Evolutionary conservation across 1,140 invertebrate genomes (phyloP).

Genomic region (Caerostris darwini): DNA sequence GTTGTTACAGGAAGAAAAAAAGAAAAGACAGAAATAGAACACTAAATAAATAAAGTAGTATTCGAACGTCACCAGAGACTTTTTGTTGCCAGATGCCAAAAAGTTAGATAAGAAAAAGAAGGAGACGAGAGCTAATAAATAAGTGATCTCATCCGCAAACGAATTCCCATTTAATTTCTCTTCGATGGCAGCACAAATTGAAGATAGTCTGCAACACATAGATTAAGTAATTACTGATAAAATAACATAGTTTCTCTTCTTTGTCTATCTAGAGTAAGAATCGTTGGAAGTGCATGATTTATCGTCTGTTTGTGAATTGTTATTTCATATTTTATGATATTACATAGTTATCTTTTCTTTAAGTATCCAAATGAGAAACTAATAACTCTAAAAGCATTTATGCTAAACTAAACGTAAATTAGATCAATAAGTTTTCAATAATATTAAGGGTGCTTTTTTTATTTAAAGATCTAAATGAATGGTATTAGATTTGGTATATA

Average conservation of each 20-base stretch:
- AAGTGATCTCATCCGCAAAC: slow-evolving; percentile 64
- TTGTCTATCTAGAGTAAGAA: slow-evolving; percentile 26
- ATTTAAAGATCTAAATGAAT: background rate
- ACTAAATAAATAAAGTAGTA: background rate
- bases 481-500: background rate
- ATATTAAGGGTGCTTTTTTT: background rate
- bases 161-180: slow-evolving; percentile 49
- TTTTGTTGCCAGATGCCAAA: slow-evolving; percentile 58
- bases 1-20: background rate
- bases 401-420: slow-evolving; percentile 1
- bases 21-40: background rate
- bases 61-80: slow-evolving; percentile 12
- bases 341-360: background rate
- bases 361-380: background rate
- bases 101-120: slow-evolving; percentile 38
- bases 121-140: slow-evolving; percentile 46
- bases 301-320: background rate
- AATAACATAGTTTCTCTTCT: background rate
- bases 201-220: slow-evolving; percentile 47
- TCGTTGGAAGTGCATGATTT: slow-evolving; percentile 12
- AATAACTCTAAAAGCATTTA: background rate
- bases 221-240: slow-evolving; percentile 72
- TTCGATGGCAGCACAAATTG: slow-evolving; percentile 9
- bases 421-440: background rate
- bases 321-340: background rate